Evolutionary conservation across 2,113 vertebrate genomes (phyloP), one percentile per base, ranked within the genome.

Genomic region (Paedocypris sp.): DNA sequence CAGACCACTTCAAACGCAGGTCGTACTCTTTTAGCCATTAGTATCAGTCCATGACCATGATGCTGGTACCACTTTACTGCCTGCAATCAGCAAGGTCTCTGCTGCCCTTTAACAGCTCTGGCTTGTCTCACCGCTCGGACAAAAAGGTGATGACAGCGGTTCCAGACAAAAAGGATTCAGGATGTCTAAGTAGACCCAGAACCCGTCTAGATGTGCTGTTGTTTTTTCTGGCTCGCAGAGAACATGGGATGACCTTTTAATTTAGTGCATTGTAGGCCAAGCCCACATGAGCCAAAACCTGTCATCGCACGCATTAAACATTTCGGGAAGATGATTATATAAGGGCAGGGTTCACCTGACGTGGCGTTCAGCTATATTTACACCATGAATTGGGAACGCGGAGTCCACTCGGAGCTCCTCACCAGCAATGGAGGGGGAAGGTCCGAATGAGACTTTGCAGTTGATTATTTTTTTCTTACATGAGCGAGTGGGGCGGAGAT

Each of bases 381-480:
- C n/a, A n/a, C n/a, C n/a, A n/a, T n/a, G n/a, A n/a, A n/a, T n/a
- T n/a, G n/a, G n/a, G n/a, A n/a, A n/a, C n/a, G n/a, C 20, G 64
- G 76, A 51, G 71, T 68, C 49, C 60, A 66, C 15, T 64, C 69
- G 75, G 70, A 74, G 69, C 75, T 79, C 70, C 73, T 70, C 62
- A 36, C 22, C 29, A 33, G 28, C 5, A 23, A 47, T 20, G 29
- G 35, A 19, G 58, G 60, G 78, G 79, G 75, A 71, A 16, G 12
- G 45, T 31, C 23, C 39, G 60, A 62, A 33, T 68, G 70, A 79
- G 73, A 65, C 33, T 52, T 33, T 72, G 72, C 70, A 80, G 80
- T 73, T 73, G 77, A 80, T 77, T 60, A n/a, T n/a, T 74, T 80
- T 42, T 61, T 66, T 77, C 59, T 31, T 73, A 72, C 52, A 67